Evolutionary conservation across 2,888 invertebrate genomes (phyloP), one percentile per base, ranked within the genome.

Genomic region (Leptarthrus brevirostris): DNA sequence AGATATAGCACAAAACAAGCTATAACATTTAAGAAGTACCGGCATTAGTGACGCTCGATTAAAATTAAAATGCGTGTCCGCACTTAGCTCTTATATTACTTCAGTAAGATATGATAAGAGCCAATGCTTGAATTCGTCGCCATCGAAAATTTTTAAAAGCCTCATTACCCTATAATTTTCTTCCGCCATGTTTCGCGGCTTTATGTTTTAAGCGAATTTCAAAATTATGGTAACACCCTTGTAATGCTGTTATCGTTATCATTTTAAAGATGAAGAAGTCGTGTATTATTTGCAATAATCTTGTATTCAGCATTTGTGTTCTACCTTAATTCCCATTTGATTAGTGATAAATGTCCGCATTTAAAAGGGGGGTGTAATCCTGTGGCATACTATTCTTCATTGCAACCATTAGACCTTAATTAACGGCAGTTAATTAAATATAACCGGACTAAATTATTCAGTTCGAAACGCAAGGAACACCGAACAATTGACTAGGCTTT

Each of bases 361-460:
- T 30, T 56, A n/a, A n/a, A n/a, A n/a, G 56, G 8, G 12, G 56
- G 56, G 26, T 10, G 26, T 30, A 2, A 10, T 24, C 26, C 34
- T 16, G 16, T 14, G 26, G 16, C 24, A 56, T 30, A 56, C 24
- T 16, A 24, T 16, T 26, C 24, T 56, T 26, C 34, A 30, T 24
- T 24, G 56, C 56, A 26, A 3, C 56, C 56, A 56, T 56, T 56
- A 56, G 56, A 16, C 56, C 56, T 30, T 56, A 56, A 56, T 56
- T 56, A 56, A 56, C 24, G 30, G 56, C 56, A 56, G 56, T 56
- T 56, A 26, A 56, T 56, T 56, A 56, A 56, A 56, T 56, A 56
- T 56, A 56, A 56, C 56, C 56, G 24, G 56, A 56, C 56, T 56
- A 24, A 56, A 56, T 56, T 56, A 56, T 56, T 56, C 56, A 56